Percentiles rank a stretch among this genome's conserved stretches.
Conservation (phyloP, 2,113 vertebrate genomes). For the Ginglymostoma cirratum region DNA sequence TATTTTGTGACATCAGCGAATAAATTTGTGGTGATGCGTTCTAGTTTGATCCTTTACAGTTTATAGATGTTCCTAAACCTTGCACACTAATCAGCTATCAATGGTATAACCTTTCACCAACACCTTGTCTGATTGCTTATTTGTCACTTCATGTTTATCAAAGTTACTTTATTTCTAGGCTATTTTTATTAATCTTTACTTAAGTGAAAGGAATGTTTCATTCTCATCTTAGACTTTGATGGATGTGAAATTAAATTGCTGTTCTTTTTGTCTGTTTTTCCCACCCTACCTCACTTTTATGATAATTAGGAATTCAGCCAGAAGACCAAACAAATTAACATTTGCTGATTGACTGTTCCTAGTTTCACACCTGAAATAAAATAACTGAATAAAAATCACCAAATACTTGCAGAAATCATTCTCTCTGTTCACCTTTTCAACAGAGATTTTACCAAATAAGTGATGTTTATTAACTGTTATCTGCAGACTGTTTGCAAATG, state of each 20-base stretch:
- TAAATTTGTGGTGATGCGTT: background rate
- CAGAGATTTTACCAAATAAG: background rate
- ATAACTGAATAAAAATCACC: background rate
- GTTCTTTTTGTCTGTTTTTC: background rate
- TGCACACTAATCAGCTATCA: background rate
- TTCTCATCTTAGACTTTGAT: background rate
- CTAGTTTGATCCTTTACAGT: background rate
- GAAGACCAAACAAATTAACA: background rate
- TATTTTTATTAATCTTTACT: background rate
- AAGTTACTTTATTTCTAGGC: background rate
- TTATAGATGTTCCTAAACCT: background rate
- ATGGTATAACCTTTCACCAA: background rate
- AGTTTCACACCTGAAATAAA: background rate
- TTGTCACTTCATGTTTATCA: background rate
- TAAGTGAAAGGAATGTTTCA: background rate
- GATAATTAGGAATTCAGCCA: background rate
- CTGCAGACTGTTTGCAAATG: background rate
- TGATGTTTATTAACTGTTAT: background rate
- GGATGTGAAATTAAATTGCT: background rate
- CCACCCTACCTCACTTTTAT: background rate
- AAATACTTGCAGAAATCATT: background rate
- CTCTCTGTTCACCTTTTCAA: background rate
- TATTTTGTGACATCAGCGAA: background rate
- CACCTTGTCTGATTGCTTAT: background rate
- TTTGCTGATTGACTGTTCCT: background rate